Base-by-base conservation (phyloP, 2,888 invertebrate species). In the Chymomyza procnemis region DNA sequence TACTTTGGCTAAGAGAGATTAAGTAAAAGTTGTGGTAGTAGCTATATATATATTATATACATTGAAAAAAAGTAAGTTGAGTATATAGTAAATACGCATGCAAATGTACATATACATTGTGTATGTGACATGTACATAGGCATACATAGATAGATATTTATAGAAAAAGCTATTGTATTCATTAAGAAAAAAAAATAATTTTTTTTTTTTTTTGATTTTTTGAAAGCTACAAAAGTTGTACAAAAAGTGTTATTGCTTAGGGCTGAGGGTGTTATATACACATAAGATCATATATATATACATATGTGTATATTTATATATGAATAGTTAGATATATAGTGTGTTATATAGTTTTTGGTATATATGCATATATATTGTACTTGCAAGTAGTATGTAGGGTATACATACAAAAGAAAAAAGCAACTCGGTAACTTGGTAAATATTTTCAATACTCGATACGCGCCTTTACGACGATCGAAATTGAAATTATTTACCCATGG, bases 341-440 rank as follows among this genome's bases (percentile, higher is more conserved):
- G 26, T 26, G 6, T 26, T 26, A 26, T 26, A 26, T 26, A 6
- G n/a, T n/a, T n/a, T n/a, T n/a, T 26, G 3, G 34, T 41, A 41
- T 9, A 12, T 48, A 61, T n/a, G n/a, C n/a, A n/a, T 52, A 48
- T 56, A 61, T 60, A 47, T 68, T 64, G 60, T 22, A 64, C 16
- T 62, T 59, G 60, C n/a, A 61, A 18, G 14, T 26, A 16, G 56
- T 30, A 61, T 54, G 48, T 61, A 61, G 61, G 19, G 22, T 77
- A 76, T 76, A 81, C 69, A 80, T 84, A 80, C 87, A 80, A 80
- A 80, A 86, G 85, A 82, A 87, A 81, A 81, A 81, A 81, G 83
- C 87, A 81, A 87, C 87, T 66, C 68, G 48, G 16, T 50, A 8
- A 16, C 16, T 50, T 18, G 21, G 61, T 82, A 87, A 79, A 80